Evolutionary conservation across 2,888 invertebrate species (phyloP).

Genomic region (Hermodice carunculata): DNA sequence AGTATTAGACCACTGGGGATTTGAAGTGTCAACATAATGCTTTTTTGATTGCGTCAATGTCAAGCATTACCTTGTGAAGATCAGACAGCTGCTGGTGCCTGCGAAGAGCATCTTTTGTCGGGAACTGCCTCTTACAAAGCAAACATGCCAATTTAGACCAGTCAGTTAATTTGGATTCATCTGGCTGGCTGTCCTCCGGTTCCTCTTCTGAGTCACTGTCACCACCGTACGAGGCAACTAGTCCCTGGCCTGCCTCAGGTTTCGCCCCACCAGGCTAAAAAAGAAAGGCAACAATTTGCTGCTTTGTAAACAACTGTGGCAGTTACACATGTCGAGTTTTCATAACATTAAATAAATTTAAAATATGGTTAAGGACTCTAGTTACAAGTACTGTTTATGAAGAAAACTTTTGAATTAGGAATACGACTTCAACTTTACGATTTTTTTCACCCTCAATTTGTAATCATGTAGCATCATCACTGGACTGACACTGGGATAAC

Average conservation of each 20-base stretch:
- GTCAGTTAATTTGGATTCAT: slow-evolving; percentile 77
- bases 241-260: slow-evolving; percentile 31
- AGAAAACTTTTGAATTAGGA: too few relatives aligned
- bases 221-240: slow-evolving; percentile 85
- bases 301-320: neutral
- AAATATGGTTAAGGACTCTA: too few relatives aligned
- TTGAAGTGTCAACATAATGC: slow-evolving; percentile 1
- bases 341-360: too few relatives aligned
- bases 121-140: slow-evolving; percentile 94
- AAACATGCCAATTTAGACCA: slow-evolving; percentile 91
- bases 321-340: too few relatives aligned
- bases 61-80: slow-evolving; percentile 80
- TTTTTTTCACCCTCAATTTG: too few relatives aligned
- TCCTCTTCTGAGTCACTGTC: slow-evolving; percentile 80
- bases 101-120: slow-evolving; percentile 87
- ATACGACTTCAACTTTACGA: too few relatives aligned
- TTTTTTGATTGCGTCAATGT: too few relatives aligned
- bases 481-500: too few relatives aligned
- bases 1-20: too few relatives aligned
- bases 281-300: neutral
- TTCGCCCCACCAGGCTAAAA: neutral
- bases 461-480: too few relatives aligned
- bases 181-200: slow-evolving; percentile 52
- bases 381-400: too few relatives aligned
- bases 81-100: slow-evolving; percentile 94